Evolutionary conservation across 64 coral and sea anemone species (phyloP).

Genomic region (Acropora yongei): DNA sequence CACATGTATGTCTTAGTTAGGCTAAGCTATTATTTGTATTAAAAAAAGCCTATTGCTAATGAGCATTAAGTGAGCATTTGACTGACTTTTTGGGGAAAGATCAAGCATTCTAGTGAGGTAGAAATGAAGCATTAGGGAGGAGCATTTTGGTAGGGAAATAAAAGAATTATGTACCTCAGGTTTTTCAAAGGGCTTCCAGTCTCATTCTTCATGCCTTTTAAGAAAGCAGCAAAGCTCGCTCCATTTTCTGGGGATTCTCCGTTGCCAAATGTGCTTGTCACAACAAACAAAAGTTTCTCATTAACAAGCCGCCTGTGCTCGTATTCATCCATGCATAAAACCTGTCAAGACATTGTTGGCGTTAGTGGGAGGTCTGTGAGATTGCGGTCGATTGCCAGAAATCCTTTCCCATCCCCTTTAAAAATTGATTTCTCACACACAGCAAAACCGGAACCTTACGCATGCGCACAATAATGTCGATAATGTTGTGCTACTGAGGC

Average conservation of each 20-base stretch:
- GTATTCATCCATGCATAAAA: slow-evolving; percentile 67
- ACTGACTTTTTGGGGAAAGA: too few relatives aligned
- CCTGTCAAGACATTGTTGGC: not conserved
- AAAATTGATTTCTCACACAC: too few relatives aligned
- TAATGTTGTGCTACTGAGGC: too few relatives aligned
- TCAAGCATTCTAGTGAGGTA: too few relatives aligned
- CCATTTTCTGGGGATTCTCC: slow-evolving; percentile 55
- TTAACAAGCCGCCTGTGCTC: slow-evolving; percentile 15
- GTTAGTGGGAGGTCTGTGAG: not conserved
- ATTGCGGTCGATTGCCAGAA: not conserved
- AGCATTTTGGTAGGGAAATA: not conserved
- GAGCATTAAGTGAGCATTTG: too few relatives aligned
- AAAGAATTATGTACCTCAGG: not conserved
- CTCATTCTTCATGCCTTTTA: slow-evolving; percentile 1
- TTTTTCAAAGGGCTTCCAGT: slow-evolving; percentile 3
- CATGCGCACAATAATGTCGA: too few relatives aligned
- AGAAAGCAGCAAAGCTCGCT: not conserved
- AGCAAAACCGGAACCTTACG: too few relatives aligned
- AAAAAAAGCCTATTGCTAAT: too few relatives aligned
- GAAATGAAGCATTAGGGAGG: not conserved
- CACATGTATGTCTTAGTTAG: too few relatives aligned
- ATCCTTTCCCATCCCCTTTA: too few relatives aligned
- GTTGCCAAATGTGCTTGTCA: slow-evolving; percentile 67
- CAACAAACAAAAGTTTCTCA: slow-evolving; percentile 58
- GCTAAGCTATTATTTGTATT: too few relatives aligned